Percentiles rank a stretch among this genome's conserved stretches.
Conservation (phyloP, 2,113 vertebrate species). For the Ceratotherium simum region DNA sequence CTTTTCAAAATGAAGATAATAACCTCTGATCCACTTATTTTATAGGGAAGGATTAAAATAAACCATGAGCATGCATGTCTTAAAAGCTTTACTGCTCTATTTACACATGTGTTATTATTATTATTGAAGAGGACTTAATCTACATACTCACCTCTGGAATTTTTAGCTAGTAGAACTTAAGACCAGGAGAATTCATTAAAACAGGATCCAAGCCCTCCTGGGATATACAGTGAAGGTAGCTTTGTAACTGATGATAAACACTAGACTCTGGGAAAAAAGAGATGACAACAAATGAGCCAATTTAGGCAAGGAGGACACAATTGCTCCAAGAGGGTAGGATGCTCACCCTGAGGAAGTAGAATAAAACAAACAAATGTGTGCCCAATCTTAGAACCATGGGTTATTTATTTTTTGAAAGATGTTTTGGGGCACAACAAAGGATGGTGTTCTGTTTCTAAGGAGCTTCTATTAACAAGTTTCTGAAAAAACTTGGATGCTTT, state of each 20-base stretch:
- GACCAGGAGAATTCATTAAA: slow-evolving; percentile 45
- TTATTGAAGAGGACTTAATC: slow-evolving; percentile 33
- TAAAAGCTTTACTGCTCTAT: slow-evolving; percentile 50
- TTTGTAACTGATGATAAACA: slow-evolving; percentile 24
- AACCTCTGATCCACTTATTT: slow-evolving; percentile 57
- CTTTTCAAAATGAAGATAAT: slow-evolving; percentile 43
- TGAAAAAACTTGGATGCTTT: slow-evolving; percentile 18
- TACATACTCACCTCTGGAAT: slow-evolving; percentile 29
- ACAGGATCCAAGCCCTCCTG: not conserved
- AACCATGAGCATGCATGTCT: slow-evolving; percentile 21
- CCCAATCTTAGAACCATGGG: not conserved
- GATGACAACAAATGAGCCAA: slow-evolving; percentile 33
- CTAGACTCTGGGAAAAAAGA: not conserved
- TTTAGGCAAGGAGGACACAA: not conserved
- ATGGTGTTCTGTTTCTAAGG: not conserved
- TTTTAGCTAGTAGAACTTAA: slow-evolving; percentile 18
- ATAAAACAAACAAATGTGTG: not conserved
- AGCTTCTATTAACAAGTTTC: slow-evolving; percentile 28
- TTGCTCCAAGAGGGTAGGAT: not conserved
- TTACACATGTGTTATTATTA: slow-evolving; percentile 44
- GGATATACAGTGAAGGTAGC: not conserved
- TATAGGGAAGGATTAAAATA: slow-evolving; percentile 52
- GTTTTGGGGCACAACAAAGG: not conserved
- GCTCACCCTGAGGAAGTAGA: not conserved
- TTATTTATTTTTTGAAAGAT: slow-evolving; percentile 19